These are phyloP conservation scores for Pollenia amentaria DNA, from an alignment of 2,888 invertebrate genomes.

Conservation along the genomic window DNA sequence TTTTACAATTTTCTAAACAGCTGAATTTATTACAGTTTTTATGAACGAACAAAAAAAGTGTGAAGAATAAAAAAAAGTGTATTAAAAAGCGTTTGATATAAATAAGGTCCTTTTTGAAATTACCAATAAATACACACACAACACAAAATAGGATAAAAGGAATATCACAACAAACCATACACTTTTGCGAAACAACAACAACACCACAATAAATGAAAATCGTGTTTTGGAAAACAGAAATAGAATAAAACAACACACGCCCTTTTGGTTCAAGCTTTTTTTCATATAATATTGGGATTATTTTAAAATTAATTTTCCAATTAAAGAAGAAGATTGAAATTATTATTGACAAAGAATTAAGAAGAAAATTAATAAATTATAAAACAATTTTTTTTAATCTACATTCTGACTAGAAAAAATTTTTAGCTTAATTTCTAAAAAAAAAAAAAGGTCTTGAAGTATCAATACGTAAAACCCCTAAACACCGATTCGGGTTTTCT, in stretches of 20 bases:
- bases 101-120: constrained; percentile 15
- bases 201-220: not conserved
- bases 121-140: not conserved
- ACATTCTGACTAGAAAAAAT: too few species aligned
- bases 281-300: constrained; percentile 18
- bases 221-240: not conserved
- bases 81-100: constrained; percentile 19
- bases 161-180: constrained; percentile 6
- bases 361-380: not conserved
- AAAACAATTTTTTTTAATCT: too few species aligned
- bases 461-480: too few species aligned
- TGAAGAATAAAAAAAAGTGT: not conserved
- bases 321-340: too few species aligned
- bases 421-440: too few species aligned
- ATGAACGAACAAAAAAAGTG: constrained; percentile 14
- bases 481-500: too few species aligned
- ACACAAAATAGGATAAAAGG: not conserved
- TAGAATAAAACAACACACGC: constrained; percentile 23
- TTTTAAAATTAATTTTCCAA: not conserved
- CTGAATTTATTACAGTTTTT: constrained; percentile 49
- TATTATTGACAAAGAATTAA: too few species aligned
- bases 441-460: too few species aligned
- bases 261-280: constrained; percentile 36
- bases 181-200: constrained; percentile 30
- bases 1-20: constrained; percentile 35